phyloP scores from a whole-genome alignment of 2,888 invertebrate genomes.

The Gastracanthus pulcherrimus region DNA sequence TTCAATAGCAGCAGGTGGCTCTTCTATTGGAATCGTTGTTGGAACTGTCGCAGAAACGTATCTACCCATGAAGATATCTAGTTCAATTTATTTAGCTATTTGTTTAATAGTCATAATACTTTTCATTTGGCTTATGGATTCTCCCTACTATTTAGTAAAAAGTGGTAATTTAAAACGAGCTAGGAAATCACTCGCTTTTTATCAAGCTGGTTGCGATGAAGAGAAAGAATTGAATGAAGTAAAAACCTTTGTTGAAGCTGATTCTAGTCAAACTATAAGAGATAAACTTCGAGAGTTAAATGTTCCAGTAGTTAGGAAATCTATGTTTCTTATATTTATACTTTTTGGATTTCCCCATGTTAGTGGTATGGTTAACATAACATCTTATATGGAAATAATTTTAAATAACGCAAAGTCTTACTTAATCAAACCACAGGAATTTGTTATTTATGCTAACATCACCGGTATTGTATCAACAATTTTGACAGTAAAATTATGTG shows the following conservation, averaged over 20 bases:
- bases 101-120: conserved; percentile 60
- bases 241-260: conserved; percentile 29
- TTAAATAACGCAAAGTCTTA: conserved; percentile 61
- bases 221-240: conserved; percentile 59
- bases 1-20: conserved; percentile 47
- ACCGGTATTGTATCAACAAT: conserved; percentile 50
- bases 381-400: conserved; percentile 66
- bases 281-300: conserved; percentile 38
- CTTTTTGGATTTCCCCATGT: conserved; percentile 65
- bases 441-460: conserved; percentile 62
- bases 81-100: conserved; percentile 61
- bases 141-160: conserved; percentile 19
- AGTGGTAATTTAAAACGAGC: not conserved
- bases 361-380: conserved; percentile 64
- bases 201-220: conserved; percentile 33
- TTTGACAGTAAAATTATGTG: conserved; percentile 53
- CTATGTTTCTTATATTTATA: conserved; percentile 60
- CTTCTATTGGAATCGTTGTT: conserved; percentile 66
- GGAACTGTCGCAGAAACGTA: conserved; percentile 67
- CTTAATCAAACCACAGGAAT: conserved; percentile 61
- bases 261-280: conserved; percentile 19
- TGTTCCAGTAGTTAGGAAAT: conserved; percentile 33
- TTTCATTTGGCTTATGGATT: conserved; percentile 64
- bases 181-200: conserved; percentile 15
- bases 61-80: conserved; percentile 61